Evolutionary conservation across 2,113 vertebrate species (phyloP).

Genomic region (Plecotus auritus): DNA sequence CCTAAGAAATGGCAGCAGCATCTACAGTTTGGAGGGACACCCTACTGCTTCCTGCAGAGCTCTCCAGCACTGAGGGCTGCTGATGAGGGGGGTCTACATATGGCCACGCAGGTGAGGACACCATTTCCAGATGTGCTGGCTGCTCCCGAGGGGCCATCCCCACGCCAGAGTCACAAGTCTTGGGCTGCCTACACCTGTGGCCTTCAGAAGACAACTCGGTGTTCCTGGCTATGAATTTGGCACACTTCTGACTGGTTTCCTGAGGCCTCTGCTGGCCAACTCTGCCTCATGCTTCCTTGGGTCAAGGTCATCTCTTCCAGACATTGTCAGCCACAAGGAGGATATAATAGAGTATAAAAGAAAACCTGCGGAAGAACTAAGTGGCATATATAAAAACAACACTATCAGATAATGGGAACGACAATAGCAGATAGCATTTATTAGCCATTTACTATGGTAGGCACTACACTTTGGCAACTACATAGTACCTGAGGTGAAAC

Average conservation of each 20-base stretch:
- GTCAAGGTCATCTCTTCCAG: background rate
- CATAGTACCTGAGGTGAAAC: background rate
- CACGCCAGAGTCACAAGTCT: background rate
- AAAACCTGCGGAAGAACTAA: background rate
- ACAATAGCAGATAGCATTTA: background rate
- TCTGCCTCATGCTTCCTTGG: background rate
- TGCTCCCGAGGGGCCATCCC: background rate
- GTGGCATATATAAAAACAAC: background rate
- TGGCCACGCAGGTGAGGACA: background rate
- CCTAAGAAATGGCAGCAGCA: background rate
- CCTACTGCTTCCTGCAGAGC: background rate
- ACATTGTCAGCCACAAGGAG: background rate
- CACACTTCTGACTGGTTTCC: background rate
- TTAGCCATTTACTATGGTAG: background rate
- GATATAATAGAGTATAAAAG: background rate
- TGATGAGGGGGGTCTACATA: background rate
- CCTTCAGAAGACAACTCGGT: background rate
- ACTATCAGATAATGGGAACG: background rate
- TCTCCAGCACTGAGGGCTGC: background rate
- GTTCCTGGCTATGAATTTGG: background rate
- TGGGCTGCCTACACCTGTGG: no score
- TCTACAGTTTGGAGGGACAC: background rate
- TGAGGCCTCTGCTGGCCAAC: background rate
- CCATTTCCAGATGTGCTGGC: background rate
- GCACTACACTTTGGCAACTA: background rate